Evolutionary conservation across 2,888 invertebrate genomes (phyloP).

Genomic region (Andrena minutula): DNA sequence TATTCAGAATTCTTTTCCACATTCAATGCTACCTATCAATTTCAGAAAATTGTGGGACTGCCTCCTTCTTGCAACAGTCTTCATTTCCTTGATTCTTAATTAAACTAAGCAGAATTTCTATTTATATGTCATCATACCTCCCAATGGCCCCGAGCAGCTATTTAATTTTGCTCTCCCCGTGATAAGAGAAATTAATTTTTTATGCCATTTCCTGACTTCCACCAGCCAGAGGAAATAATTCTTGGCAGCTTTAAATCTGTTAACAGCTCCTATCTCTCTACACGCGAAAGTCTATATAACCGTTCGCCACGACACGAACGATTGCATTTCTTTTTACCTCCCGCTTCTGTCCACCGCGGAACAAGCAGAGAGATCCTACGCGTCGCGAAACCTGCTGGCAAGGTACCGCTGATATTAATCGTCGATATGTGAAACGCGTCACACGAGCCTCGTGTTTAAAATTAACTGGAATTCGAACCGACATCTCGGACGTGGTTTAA

Average conservation of each 20-base stretch:
- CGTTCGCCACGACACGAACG: conserved; percentile 19
- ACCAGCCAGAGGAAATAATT: conserved; percentile 9
- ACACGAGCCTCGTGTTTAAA: neutral
- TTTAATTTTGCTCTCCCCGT: too few relatives aligned
- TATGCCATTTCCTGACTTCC: neutral
- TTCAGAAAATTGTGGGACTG: too few relatives aligned
- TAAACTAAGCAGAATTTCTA: too few relatives aligned
- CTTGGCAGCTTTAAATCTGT: conserved; percentile 24
- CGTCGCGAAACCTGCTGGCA: conserved; percentile 43
- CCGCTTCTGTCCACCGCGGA: conserved; percentile 29
- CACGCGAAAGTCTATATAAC: conserved; percentile 14
- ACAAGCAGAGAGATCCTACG: conserved; percentile 48
- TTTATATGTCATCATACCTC: too few relatives aligned
- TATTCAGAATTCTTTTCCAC: too few relatives aligned
- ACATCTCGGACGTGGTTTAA: neutral
- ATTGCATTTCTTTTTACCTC: conserved; percentile 1
- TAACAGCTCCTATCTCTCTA: conserved; percentile 6
- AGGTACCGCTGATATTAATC: conserved; percentile 40
- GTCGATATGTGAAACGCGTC: conserved; percentile 42
- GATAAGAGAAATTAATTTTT: neutral
- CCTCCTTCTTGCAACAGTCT: too few relatives aligned
- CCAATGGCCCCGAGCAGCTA: too few relatives aligned
- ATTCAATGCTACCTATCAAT: too few relatives aligned
- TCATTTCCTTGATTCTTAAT: too few relatives aligned
- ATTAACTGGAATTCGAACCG: neutral